Evolutionary conservation across 2,888 invertebrate genomes (phyloP).

Genomic region (Eucera pruinosa): DNA sequence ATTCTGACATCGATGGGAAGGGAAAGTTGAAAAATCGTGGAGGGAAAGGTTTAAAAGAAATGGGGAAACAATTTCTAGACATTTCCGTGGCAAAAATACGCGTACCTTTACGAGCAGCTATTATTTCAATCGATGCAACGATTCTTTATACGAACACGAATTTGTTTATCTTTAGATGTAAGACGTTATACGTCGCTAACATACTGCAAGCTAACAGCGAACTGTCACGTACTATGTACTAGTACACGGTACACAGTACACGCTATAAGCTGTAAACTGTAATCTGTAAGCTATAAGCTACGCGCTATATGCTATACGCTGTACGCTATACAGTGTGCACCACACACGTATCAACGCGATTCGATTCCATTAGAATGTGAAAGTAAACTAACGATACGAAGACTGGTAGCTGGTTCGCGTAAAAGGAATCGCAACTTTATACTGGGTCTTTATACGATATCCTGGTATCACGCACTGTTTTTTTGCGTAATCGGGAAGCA

Average conservation of each 20-base stretch:
- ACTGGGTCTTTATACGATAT: slow-evolving; percentile 34
- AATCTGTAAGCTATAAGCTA: no score
- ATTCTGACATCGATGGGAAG: no score
- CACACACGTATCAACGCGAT: no score
- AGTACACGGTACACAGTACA: no score
- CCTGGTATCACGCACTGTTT: background rate
- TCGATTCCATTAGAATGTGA: no score
- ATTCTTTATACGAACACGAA: background rate
- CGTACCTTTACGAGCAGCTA: background rate
- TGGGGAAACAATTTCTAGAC: background rate
- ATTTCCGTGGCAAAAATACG: background rate
- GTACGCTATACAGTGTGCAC: no score
- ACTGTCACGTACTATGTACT: no score
- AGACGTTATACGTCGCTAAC: background rate
- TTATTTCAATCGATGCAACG: background rate
- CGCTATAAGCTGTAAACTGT: no score
- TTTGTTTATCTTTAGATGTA: slow-evolving; percentile 32
- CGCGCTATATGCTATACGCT: no score
- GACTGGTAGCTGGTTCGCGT: slow-evolving; percentile 26
- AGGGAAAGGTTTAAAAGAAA: no score
- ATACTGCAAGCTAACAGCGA: slow-evolving; percentile 13
- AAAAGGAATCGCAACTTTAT: slow-evolving; percentile 20
- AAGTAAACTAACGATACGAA: slow-evolving; percentile 45
- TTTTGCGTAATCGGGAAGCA: slow-evolving; percentile 18
- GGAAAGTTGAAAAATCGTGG: no score